Evolutionary conservation across 2,797 vertebrate genomes (phyloP), one percentile per base, ranked within the genome.

Genomic region (Micrastur ruficollis): DNA sequence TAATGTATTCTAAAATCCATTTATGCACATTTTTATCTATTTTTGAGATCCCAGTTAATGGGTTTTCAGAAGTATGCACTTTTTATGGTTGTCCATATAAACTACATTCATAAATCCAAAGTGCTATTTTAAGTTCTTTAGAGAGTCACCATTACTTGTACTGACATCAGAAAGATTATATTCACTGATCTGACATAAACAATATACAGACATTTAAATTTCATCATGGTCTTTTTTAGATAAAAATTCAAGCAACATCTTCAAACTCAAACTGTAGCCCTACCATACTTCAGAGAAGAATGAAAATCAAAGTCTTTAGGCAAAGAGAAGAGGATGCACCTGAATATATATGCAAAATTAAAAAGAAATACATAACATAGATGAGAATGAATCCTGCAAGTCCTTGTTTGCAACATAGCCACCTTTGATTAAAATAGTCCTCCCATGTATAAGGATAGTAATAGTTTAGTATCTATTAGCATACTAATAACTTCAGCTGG

Each of bases 401-500:
- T 75, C 66, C 62, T 78, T 78, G 36, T 75, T 95, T 80, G 78
- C 81, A 89, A 18, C 55, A 26, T 15, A 91, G 52, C n/a, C 17
- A 15, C 47, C 25, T 79, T 90, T 49, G 70, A 42, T 71, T 87
- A 88, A 88, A 76, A 91, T 83, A 90, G 80, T 89, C 66, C 53
- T 89, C 46, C 65, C 44, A 10, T 81, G 18, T 70, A 68, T 71
- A 86, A 93, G 44, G 86, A 65, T 62, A 93, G 92, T 86, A 86
- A 90, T 65, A 86, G 23, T 92, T 94, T 55, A 87, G 84, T 96
- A 76, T 91, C 76, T 80, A 93, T 95, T 93, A 95, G 78, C 92
- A 87, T 88, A 75, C 44, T 72, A 95, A 93, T 92, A 86, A 87
- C 67, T 94, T 95, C 81, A 82, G 86, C 61, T 72, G 92, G 74